Evolutionary conservation across 2,888 invertebrate species (phyloP).

Genomic region (Mystacides longicornis): DNA sequence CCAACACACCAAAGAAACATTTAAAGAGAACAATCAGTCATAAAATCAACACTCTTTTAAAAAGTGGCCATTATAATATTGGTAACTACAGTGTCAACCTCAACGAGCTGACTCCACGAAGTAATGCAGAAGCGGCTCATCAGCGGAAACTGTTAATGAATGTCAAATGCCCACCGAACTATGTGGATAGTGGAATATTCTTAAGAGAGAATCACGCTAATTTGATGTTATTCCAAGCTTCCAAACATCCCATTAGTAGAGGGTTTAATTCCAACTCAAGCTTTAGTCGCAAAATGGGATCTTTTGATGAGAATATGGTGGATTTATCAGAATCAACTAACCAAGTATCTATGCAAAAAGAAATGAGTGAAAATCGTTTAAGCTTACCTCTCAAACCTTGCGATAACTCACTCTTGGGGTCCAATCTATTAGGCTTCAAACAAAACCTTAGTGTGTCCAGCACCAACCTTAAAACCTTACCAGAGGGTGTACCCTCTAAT

Average conservation of each 20-base stretch:
- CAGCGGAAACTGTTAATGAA: constrained; percentile 39
- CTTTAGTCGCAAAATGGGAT: constrained; percentile 41
- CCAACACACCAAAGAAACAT: constrained; percentile 57
- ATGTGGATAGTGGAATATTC: constrained; percentile 42
- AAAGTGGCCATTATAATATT: constrained; percentile 18
- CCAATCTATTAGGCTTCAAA: constrained; percentile 54
- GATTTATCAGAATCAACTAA: constrained; percentile 35
- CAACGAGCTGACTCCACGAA: constrained; percentile 37
- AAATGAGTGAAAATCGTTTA: constrained; percentile 19
- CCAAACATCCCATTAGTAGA: constrained; percentile 36
- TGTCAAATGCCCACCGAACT: constrained; percentile 32
- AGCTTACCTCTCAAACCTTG: constrained; percentile 19
- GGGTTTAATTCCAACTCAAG: constrained; percentile 29
- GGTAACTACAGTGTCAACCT: constrained; percentile 23
- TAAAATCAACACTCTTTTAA: constrained; percentile 31
- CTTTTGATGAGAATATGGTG: constrained; percentile 44
- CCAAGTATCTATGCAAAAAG: constrained; percentile 28
- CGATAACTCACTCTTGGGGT: constrained; percentile 34
- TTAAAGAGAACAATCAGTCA: constrained; percentile 43
- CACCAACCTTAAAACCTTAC: constrained; percentile 63
- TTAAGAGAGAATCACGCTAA: constrained; percentile 44
- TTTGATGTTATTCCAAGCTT: constrained; percentile 42
- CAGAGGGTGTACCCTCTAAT: constrained; percentile 62
- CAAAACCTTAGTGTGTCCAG: constrained; percentile 59
- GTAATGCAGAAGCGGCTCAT: constrained; percentile 17